Conservation (phyloP, 2,888 invertebrate species). For the Tetragonisca angustula region DNA sequence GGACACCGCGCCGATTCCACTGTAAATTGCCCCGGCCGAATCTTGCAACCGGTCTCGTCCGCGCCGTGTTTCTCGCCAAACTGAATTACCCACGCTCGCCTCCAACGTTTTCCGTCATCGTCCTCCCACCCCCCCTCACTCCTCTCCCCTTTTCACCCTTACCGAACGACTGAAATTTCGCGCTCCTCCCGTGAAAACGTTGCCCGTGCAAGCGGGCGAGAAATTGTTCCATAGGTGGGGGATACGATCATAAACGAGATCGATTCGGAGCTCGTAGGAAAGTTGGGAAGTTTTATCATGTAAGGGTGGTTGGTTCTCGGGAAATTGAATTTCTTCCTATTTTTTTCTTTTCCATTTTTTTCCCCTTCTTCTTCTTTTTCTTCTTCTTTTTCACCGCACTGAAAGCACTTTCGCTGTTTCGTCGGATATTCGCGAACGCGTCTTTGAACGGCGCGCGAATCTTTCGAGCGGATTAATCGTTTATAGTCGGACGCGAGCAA, state of each 20-base stretch:
- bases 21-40: slow-evolving; percentile 64
- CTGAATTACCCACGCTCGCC: slow-evolving; percentile 30
- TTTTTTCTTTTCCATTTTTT: no score
- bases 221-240: slow-evolving; percentile 1
- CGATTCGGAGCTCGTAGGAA: not conserved
- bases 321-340: slow-evolving; percentile 11
- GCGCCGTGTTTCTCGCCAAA: slow-evolving; percentile 36
- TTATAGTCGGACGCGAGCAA: no score
- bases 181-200: slow-evolving; percentile 1
- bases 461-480: not conserved
- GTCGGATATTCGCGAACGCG: not conserved
- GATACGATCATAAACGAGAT: not conserved
- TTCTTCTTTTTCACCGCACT: no score
- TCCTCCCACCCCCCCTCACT: not conserved
- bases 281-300: not conserved
- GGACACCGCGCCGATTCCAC: slow-evolving; percentile 57
- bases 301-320: not conserved
- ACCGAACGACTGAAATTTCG: not conserved
- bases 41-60: slow-evolving; percentile 29
- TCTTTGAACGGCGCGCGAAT: not conserved
- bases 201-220: not conserved
- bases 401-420: not conserved
- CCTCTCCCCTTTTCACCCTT: not conserved
- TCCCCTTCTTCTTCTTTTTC: no score
- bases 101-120: not conserved